Conservation (phyloP, 2,797 vertebrate species). For the Channallabes apus region DNA sequence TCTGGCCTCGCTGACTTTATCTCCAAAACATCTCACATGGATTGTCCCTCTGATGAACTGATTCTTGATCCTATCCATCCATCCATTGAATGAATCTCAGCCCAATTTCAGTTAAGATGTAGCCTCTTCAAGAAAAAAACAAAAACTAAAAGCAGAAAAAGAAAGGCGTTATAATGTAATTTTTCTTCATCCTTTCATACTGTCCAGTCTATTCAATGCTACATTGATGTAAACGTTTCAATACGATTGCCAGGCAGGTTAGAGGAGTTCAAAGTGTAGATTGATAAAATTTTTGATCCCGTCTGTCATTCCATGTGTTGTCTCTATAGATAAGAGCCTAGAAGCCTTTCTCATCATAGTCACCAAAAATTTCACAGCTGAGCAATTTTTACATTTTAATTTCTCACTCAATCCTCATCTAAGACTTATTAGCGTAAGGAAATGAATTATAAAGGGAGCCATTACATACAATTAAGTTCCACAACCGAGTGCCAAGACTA, state of each 20-base stretch:
- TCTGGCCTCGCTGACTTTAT: no score
- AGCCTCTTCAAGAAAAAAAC: no score
- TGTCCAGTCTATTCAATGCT: not conserved
- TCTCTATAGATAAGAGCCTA: slow-evolving; percentile 12
- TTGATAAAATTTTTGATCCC: not conserved
- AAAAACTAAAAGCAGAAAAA: no score
- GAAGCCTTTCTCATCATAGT: slow-evolving; percentile 1
- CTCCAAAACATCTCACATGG: no score
- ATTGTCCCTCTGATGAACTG: no score
- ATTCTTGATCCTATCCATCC: no score
- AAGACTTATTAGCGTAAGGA: slow-evolving; percentile 15
- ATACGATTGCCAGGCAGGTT: not conserved
- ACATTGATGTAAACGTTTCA: not conserved
- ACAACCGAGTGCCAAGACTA: slow-evolving; percentile 30
- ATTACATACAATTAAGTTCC: not conserved
- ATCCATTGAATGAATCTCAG: no score
- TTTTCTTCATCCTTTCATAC: not conserved
- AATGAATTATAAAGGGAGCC: slow-evolving; percentile 4
- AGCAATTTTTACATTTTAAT: slow-evolving; percentile 27
- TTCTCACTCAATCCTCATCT: not conserved
- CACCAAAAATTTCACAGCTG: slow-evolving; percentile 5
- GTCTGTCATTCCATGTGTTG: not conserved
- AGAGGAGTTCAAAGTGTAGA: not conserved
- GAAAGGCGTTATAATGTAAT: no score
- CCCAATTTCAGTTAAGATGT: no score